Percentiles rank a stretch among this genome's conserved stretches.
Conservation (phyloP, 2,797 vertebrate genomes). For the Rhinogobio ventralis region DNA sequence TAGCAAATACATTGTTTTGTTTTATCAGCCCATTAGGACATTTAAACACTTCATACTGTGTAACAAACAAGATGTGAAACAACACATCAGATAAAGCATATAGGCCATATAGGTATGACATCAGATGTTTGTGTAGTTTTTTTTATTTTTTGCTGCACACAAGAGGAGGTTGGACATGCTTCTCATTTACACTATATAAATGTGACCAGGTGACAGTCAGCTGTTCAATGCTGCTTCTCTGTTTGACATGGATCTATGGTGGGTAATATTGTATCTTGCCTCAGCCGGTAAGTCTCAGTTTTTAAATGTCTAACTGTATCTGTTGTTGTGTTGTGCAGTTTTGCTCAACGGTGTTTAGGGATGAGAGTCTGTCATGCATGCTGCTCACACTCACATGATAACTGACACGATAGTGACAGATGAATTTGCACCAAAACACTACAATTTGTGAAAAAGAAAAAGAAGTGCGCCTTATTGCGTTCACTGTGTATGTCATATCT, state of each 20-base stretch:
- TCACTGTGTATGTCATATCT: not conserved
- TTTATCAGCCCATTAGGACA: not conserved
- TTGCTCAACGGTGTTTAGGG: not conserved
- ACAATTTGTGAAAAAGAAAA: not conserved
- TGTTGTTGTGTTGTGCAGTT: not conserved
- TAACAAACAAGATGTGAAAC: not conserved
- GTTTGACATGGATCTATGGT: constrained; percentile 16
- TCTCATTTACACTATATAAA: not conserved
- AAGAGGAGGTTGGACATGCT: not conserved
- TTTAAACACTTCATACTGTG: not conserved
- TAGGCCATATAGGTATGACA: not conserved
- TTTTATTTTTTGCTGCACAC: not conserved
- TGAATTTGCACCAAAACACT: too few relatives aligned
- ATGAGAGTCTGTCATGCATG: not conserved
- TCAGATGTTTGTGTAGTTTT: not conserved
- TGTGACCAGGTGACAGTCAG: not conserved
- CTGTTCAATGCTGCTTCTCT: not conserved
- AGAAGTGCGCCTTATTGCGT: not conserved
- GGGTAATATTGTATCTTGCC: constrained; percentile 17
- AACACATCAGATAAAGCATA: not conserved
- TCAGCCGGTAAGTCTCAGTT: constrained; percentile 42
- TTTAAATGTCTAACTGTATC: not conserved
- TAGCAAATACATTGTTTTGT: not conserved
- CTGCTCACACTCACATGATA: not conserved
- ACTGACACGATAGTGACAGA: not conserved